Conservation (phyloP, 2,113 vertebrate genomes). For the rat (Rattus norvegicus) region DNA sequence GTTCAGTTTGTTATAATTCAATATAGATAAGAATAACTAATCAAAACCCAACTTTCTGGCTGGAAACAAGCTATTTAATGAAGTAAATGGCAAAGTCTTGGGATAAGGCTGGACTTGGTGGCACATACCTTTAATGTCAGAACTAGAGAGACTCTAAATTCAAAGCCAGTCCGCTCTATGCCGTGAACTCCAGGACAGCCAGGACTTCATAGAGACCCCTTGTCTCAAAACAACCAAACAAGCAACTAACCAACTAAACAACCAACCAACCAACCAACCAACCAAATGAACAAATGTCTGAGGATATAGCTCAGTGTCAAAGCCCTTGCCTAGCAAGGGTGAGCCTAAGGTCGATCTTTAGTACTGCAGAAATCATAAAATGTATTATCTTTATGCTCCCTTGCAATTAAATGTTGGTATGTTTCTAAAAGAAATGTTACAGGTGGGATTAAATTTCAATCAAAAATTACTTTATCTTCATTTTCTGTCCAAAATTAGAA, state of each 20-base stretch:
- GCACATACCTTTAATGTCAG: neutral
- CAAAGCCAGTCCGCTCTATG: neutral
- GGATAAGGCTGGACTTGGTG: neutral
- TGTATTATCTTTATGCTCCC: constrained; percentile 28
- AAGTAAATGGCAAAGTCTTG: neutral
- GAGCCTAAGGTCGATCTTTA: neutral
- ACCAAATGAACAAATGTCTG: neutral
- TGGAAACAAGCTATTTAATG: constrained; percentile 31
- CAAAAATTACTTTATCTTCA: neutral
- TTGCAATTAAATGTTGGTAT: neutral
- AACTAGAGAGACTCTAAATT: neutral
- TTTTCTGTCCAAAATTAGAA: constrained; percentile 44
- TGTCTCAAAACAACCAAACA: neutral
- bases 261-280: no score
- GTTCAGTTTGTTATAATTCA: constrained; percentile 41
- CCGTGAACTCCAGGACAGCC: neutral
- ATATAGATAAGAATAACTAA: constrained; percentile 16
- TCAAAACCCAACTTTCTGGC: neutral
- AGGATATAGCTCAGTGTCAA: neutral
- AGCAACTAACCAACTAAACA: no score
- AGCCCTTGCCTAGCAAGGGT: neutral
- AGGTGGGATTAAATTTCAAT: neutral
- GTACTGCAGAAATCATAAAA: neutral
- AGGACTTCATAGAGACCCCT: neutral
- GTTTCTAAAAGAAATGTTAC: neutral